Evolutionary conservation across 1,140 invertebrate species (phyloP), one percentile per base, ranked within the genome.

Genomic region (Coboldia fuscipes): DNA sequence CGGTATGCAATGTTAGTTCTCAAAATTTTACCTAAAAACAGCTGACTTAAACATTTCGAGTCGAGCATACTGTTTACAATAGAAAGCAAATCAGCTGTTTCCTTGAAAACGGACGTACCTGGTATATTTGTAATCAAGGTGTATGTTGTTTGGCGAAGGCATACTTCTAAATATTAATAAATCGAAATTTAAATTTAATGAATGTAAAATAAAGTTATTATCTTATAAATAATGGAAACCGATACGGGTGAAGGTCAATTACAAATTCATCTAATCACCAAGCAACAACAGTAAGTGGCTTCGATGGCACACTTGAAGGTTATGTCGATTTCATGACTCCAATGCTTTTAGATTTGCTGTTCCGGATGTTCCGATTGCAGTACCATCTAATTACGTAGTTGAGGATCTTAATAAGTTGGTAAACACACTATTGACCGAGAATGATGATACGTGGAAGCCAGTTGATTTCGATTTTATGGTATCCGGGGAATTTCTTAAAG

Each of bases 401-500:
- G 56, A 63, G 31, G 76, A 81, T 34, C 57, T 93, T 3, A 89
- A 85, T 54, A 67, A 63, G 34, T 60, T 92, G 18, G 54, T 93
- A 6, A 89, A 90, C 62, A 68, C 75, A 35, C 47, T 92, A 35
- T 47, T 92, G 19, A 70, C 68, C 56, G 74, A 78, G 64, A 66
- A 48, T 35, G 39, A 33, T 18, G 49, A 54, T 36, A 42, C 60
- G 33, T 47, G 56, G 3, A 65, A 69, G 39, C 41, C 54, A 0
- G 57, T 78, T 34, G 71, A 85, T 43, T 94, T 94, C 65, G 88
- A 94, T 57, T 92, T 94, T 48, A 50, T 94, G 33, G 67, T 89
- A 26, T 65, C 68, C 37, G 75, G 75, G 6, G 80, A 90, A 54
- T 70, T 30, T 30, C 17, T 30, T 15, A 30, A 16, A 30, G 9